These are phyloP conservation scores for Hylaeus volcanicus DNA, from an alignment of 1,140 invertebrate genomes.

Conservation along the genomic window DNA sequence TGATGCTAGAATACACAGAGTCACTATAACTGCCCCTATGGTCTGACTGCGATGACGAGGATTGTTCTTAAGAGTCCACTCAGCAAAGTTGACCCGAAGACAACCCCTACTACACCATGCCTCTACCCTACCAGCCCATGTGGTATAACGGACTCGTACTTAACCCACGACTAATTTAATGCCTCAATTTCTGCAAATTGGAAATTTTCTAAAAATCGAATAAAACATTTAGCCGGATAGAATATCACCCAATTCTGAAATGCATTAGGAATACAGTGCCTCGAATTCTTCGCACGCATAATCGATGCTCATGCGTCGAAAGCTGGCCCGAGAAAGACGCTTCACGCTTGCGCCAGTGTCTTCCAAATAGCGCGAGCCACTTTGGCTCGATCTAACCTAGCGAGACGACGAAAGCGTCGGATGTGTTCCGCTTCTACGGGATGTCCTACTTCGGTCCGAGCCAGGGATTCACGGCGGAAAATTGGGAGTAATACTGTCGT, in stretches of 20 bases:
- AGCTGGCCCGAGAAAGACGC: background rate
- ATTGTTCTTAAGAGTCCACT: no score
- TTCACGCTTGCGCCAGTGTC: conserved; percentile 48
- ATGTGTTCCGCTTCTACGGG: conserved; percentile 30
- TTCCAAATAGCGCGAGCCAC: conserved; percentile 53
- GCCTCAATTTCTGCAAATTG: no score
- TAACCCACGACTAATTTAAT: no score
- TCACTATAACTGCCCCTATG: no score
- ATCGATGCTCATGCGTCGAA: conserved; percentile 45
- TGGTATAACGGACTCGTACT: no score
- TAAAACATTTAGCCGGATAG: no score
- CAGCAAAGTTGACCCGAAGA: no score
- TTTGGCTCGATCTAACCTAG: conserved; percentile 46
- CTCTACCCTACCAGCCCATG: no score
- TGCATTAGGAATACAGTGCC: background rate
- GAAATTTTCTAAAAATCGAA: no score
- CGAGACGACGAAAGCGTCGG: conserved; percentile 42
- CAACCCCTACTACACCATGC: no score
- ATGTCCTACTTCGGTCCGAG: conserved; percentile 28
- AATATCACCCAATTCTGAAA: background rate
- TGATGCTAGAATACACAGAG: no score
- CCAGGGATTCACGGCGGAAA: conserved; percentile 38
- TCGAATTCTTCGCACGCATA: conserved; percentile 31
- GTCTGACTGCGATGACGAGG: no score
- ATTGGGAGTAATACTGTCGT: conserved; percentile 47